Evolutionary conservation across 2,797 vertebrate genomes (phyloP).

Genomic region (Poeciliopsis presidionis): DNA sequence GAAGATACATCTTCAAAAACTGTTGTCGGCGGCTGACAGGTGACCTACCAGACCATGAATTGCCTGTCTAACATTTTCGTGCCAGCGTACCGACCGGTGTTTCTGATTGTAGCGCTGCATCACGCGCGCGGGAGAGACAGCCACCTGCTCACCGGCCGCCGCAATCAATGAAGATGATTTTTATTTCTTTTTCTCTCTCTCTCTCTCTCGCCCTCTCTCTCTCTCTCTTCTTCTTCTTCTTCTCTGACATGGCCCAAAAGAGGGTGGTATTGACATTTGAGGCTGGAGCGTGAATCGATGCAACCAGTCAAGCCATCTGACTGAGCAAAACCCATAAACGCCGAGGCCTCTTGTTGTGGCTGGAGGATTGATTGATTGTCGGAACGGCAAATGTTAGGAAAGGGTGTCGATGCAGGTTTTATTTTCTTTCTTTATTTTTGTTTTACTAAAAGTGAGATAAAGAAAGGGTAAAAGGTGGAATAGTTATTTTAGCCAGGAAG

Average conservation of each 20-base stretch:
- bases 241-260: slow-evolving; percentile 84
- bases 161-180: slow-evolving; percentile 93
- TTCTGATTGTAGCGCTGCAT: slow-evolving; percentile 82
- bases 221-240: not conserved
- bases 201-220: not conserved
- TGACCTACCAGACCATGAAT: slow-evolving; percentile 73
- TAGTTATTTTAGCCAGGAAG: not conserved
- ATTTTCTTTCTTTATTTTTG: not conserved
- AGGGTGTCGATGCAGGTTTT: slow-evolving; percentile 70
- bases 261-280: slow-evolving; percentile 94
- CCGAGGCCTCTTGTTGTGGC: slow-evolving; percentile 83
- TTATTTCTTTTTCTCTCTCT: slow-evolving; percentile 45
- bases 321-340: slow-evolving; percentile 91
- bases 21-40: slow-evolving; percentile 77
- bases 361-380: slow-evolving; percentile 91
- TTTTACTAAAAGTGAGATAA: slow-evolving; percentile 10
- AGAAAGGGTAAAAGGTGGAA: slow-evolving; percentile 8
- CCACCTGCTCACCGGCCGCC: slow-evolving; percentile 86
- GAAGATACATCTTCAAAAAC: slow-evolving; percentile 72
- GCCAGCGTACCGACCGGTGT: slow-evolving; percentile 71
- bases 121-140: slow-evolving; percentile 29
- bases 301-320: slow-evolving; percentile 86
- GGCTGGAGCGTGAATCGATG: slow-evolving; percentile 88
- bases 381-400: slow-evolving; percentile 83
- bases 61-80: slow-evolving; percentile 75